Evolutionary conservation across 2,888 invertebrate genomes (phyloP).

Genomic region (Acrocyrtus sp.): DNA sequence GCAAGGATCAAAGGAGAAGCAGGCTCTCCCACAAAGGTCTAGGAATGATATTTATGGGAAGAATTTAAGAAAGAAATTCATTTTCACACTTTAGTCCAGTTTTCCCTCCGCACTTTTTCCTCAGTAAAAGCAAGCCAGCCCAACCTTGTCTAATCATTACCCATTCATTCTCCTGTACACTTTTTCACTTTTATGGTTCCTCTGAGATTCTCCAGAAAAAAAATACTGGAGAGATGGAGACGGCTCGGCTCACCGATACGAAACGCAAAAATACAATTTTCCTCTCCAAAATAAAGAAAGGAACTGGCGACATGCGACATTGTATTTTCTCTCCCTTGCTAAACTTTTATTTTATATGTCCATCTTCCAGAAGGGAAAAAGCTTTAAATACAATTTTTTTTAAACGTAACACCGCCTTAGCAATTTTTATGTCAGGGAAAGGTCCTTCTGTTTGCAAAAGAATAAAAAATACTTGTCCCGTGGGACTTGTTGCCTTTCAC

Average conservation of each 20-base stretch:
- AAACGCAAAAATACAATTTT: too few relatives aligned
- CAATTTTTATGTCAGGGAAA: constrained; percentile 23
- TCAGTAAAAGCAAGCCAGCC: constrained; percentile 8
- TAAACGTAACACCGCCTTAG: constrained; percentile 4
- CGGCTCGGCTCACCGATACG: too few relatives aligned
- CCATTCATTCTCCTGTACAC: constrained; percentile 55
- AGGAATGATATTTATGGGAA: constrained; percentile 47
- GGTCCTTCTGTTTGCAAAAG: constrained; percentile 34
- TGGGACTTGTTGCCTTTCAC: constrained; percentile 64
- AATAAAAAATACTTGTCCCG: constrained; percentile 45
- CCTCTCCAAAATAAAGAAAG: not conserved
- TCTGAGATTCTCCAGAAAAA: constrained; percentile 47
- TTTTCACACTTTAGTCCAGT: constrained; percentile 51
- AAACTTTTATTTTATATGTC: not conserved
- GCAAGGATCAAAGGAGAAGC: constrained; percentile 2
- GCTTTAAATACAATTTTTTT: constrained; percentile 51
- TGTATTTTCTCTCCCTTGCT: constrained; percentile 39
- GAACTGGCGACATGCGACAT: constrained; percentile 31
- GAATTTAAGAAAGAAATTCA: constrained; percentile 63
- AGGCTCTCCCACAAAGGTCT: constrained; percentile 27
- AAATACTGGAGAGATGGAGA: too few relatives aligned
- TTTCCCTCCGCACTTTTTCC: not conserved
- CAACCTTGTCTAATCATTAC: constrained; percentile 64
- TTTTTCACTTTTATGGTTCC: constrained; percentile 64
- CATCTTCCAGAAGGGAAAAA: not conserved